These are phyloP conservation scores for Eidolon helvum DNA, from an alignment of 2,113 vertebrate genomes.

Conservation along the genomic window DNA sequence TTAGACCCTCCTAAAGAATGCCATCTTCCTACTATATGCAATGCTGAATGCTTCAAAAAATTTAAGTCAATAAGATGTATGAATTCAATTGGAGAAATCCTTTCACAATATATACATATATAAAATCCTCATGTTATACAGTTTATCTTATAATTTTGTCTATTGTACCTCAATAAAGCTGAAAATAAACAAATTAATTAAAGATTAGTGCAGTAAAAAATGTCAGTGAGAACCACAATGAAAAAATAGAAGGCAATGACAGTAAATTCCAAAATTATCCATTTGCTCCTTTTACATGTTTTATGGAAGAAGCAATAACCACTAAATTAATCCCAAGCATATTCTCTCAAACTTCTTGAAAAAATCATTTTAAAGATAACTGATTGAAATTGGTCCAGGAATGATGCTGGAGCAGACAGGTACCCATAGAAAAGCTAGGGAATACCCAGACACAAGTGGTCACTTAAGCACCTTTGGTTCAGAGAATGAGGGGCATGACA, in stretches of 20 bases:
- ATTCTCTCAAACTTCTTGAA: neutral
- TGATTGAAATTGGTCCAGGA: neutral
- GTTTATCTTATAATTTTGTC: neutral
- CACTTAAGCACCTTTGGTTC: neutral
- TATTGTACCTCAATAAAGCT: neutral
- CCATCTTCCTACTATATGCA: neutral
- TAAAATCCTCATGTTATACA: neutral
- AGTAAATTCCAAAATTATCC: neutral
- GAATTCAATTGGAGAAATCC: neutral
- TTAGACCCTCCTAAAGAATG: neutral
- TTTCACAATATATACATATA: neutral
- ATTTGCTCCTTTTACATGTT: neutral
- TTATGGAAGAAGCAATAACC: neutral
- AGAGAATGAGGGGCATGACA: neutral
- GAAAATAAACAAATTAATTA: neutral
- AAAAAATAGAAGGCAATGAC: neutral
- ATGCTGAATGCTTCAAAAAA: neutral
- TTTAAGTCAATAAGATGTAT: neutral
- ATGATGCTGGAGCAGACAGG: neutral
- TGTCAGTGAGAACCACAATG: neutral
- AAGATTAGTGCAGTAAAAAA: neutral
- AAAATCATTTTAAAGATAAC: neutral
- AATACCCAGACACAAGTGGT: no score
- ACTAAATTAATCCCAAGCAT: neutral
- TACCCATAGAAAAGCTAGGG: neutral